Base-by-base conservation (phyloP, 2,888 invertebrate species). In the Drosophila lacicola region DNA sequence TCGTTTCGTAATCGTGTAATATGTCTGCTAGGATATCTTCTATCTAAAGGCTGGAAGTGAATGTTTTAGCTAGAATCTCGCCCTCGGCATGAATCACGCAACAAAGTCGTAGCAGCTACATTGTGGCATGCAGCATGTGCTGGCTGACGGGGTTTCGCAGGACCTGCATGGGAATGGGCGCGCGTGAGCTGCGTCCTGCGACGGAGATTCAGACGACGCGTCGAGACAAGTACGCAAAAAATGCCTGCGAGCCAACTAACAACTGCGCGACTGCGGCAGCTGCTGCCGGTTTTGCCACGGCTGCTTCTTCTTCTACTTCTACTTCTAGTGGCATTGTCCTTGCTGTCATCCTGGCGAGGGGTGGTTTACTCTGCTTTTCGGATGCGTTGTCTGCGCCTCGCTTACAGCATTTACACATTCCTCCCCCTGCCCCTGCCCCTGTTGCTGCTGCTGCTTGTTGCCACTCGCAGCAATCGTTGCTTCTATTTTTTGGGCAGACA, bases 161-260 rank as follows among this genome's bases (percentile, higher is more conserved):
- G 29, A 57, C 50, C 70, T 72, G 77, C 71, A 54, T 63, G 61
- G 80, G 80, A 74, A 82, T 74, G 82, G 56, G 88, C 53, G 77
- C 66, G 85, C 83, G 85, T 84, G 83, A 79, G 85, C 65, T 53
- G 25, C 63, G 67, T 45, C 66, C 72, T 70, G 58, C 64, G 51
- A 49, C 58, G 63, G 60, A 69, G 83, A 85, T 80, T 69, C 80
- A 74, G 70, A 69, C 58, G 57, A 82, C 80, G 72, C 82, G 75
- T 75, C 76, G 80, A 70, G 88, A 88, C 83, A 82, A 88, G 88
- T 80, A 86, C 83, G 78, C 83, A 73, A 78, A 84, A 81, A 77
- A 86, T 86, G 87, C 81, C 89, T 87, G 87, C 79, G 41, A 83
- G 88, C 76, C 78, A 85, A 78, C 80, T 82, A 85, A 54, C 78